These are phyloP conservation scores for Drosophila parthenogenetica DNA, from an alignment of 2,888 invertebrate species.

Conservation along the genomic window DNA sequence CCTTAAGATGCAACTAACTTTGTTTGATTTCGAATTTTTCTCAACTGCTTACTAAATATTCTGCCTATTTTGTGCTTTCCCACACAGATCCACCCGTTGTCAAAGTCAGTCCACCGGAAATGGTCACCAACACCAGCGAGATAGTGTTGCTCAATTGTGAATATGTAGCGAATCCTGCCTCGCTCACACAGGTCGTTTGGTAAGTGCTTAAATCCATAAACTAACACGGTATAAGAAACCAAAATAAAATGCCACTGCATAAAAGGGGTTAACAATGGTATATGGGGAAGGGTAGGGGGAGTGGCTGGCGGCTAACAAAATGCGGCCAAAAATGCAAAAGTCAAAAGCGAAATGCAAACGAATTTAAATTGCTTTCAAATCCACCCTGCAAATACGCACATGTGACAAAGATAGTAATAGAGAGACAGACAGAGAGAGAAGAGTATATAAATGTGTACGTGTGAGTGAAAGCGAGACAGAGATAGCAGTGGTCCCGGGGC, in stretches of 20 bases:
- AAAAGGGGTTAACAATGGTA: conserved; percentile 1
- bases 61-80: no score
- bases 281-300: not conserved
- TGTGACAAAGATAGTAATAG: conserved; percentile 32
- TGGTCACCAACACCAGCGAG: conserved; percentile 92
- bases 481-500: conserved; percentile 32
- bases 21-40: no score
- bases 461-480: not conserved
- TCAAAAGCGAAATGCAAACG: conserved; percentile 65
- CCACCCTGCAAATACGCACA: conserved; percentile 49
- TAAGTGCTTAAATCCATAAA: conserved; percentile 83
- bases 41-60: no score
- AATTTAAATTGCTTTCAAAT: conserved; percentile 73
- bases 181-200: conserved; percentile 91
- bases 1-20: no score
- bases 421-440: conserved; percentile 7
- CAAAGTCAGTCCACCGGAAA: conserved; percentile 89
- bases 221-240: conserved; percentile 20
- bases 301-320: conserved; percentile 6
- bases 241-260: conserved; percentile 13
- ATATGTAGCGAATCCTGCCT: conserved; percentile 94
- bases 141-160: conserved; percentile 91
- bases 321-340: conserved; percentile 52
- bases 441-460: not conserved
- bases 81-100: conserved; percentile 93